Base-by-base conservation (phyloP, 2,888 invertebrate genomes). In the Pyrochroa serraticornis region DNA sequence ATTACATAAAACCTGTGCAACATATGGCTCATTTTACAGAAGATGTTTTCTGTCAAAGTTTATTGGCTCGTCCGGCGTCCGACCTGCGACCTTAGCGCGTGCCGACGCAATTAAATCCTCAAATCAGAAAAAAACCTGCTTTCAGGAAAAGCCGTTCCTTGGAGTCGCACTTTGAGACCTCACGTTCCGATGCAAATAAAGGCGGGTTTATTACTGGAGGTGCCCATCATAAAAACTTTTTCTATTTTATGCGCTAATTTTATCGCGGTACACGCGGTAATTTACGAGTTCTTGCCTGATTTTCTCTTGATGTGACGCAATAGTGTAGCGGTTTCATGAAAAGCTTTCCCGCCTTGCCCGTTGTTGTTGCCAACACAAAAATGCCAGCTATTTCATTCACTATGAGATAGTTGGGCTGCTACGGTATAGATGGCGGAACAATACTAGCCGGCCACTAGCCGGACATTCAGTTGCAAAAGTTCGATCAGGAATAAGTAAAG, bases 371-470 rank as follows among this genome's bases (percentile, higher is more conserved):
- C 46, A 65, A 60, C 63, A 62, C 65, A 70, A 71, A 69, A 71
- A 71, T 71, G 58, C 65, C 66, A 70, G 65, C 66, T 68, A 71
- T 73, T 68, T 60, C 67, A 66, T 70, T 71, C 63, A 67, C 42
- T 47, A 45, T 22, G 31, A 32, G 31, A 12, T 58, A 65, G 71
- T 77, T 73, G 58, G 63, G 74, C 76, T 65, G 65, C 72, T 68
- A 59, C 46, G 48, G 56, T 46, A 71, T 44, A 77, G 77, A 75
- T 77, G 77, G 75, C 77, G 71, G 45, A 56, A 64, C 51, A 36
- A 57, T 57, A 34, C 53, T 39, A 9, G 10, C 32, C 41, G 56
- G 50, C 56, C 56, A 33, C 37, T 13, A 39, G 10, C 9, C 13
- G 39, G 39, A 39, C 39, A 39, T 13, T 39, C 39, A 9, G 3